A percentile compares a stretch with the other conserved stretches of the same genome.
Evolutionary conservation across 2,113 vertebrate genomes (phyloP).

Genomic region (Oceanites oceanicus): DNA sequence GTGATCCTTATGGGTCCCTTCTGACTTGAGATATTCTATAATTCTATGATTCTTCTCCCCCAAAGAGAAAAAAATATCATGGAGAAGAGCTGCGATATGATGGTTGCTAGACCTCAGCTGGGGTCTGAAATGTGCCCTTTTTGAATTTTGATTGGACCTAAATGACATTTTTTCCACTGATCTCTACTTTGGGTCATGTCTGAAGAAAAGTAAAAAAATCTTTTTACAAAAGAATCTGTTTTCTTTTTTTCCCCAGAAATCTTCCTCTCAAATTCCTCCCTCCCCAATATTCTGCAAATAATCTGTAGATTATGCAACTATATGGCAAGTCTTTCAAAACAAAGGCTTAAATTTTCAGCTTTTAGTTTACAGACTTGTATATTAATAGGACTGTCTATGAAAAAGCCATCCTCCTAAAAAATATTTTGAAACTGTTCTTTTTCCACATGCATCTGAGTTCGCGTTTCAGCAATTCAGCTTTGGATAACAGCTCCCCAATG

Average conservation of each 20-base stretch:
- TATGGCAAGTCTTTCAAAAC: not conserved
- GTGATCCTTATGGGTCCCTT: not conserved
- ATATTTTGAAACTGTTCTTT: not conserved
- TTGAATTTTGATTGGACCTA: not conserved
- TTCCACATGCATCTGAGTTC: not conserved
- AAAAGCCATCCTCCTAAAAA: not conserved
- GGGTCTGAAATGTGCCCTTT: not conserved
- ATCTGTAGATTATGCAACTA: not conserved
- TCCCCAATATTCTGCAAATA: not conserved
- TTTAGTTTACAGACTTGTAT: not conserved
- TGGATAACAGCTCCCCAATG: not conserved
- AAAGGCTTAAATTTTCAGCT: not conserved
- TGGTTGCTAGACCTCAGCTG: fast-evolving
- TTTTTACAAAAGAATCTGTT: not conserved
- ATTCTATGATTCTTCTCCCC: not conserved
- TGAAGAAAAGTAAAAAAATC: not conserved
- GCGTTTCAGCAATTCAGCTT: not conserved
- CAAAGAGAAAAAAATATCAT: not conserved
- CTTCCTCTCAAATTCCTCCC: not conserved
- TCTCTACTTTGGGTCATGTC: not conserved
- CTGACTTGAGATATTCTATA: not conserved
- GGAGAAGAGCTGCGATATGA: not conserved
- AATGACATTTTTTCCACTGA: not conserved
- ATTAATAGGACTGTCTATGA: not conserved
- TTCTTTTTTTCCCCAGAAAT: not conserved